A percentile compares a stretch with the other conserved stretches of the same genome.
Conservation (phyloP, 1,140 invertebrate species). For the Caerostris darwini region DNA sequence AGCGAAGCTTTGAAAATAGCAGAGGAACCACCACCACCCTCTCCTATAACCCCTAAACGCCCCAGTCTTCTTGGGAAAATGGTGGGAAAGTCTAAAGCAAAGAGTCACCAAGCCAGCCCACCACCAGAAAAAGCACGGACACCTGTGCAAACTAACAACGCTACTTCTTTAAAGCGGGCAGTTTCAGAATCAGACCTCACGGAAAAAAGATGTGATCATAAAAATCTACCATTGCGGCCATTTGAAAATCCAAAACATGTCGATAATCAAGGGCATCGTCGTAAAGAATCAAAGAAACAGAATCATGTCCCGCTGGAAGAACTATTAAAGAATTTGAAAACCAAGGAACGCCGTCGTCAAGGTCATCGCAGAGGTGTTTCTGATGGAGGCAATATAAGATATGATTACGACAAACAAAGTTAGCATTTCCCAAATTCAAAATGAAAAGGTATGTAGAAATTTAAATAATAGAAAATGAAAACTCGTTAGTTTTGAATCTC, state of each 20-base stretch:
- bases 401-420: neutral
- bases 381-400: neutral
- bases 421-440: neutral
- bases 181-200: slow-evolving; percentile 14
- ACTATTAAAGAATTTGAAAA: neutral
- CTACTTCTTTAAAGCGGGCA: neutral
- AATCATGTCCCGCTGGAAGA: slow-evolving; percentile 1
- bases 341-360: neutral
- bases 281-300: neutral
- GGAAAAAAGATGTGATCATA: neutral
- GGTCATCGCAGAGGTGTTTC: slow-evolving; percentile 12
- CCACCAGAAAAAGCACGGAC: neutral
- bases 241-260: neutral
- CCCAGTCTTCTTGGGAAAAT: neutral
- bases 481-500: no score
- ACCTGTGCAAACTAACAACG: neutral
- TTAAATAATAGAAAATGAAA: no score
- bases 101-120: slow-evolving; percentile 14
- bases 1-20: slow-evolving; percentile 43
- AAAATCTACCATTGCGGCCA: neutral
- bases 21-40: neutral
- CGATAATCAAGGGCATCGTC: no score
- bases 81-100: neutral
- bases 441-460: neutral
- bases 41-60: neutral